Evolutionary conservation across 2,113 vertebrate species (phyloP).

Genomic region (Albula glossodonta): DNA sequence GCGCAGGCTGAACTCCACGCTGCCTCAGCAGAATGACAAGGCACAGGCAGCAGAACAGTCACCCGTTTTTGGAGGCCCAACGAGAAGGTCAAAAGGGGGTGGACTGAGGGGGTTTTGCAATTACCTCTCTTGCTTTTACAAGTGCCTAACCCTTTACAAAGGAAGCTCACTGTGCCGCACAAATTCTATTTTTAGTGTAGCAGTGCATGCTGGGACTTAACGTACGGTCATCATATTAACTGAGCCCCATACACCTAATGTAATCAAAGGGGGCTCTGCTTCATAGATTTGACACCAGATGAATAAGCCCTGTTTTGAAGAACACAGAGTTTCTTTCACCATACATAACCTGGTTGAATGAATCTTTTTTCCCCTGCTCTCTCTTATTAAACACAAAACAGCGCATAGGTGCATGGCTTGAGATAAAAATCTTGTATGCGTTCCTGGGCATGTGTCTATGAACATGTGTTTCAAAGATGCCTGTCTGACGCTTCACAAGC

Average conservation of each 20-base stretch:
- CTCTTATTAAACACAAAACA: conserved; percentile 30
- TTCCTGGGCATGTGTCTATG: conserved; percentile 29
- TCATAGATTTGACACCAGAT: conserved; percentile 51
- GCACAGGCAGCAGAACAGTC: conserved; percentile 12
- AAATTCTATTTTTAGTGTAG: conserved; percentile 56
- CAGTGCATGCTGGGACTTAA: conserved; percentile 39
- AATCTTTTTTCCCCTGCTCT: conserved; percentile 47
- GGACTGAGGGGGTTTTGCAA: conserved; percentile 17
- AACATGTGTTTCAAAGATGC: conserved; percentile 26
- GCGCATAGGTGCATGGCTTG: neutral
- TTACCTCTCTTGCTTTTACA: conserved; percentile 45
- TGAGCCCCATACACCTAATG: conserved; percentile 24
- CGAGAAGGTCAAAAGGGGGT: conserved; percentile 18
- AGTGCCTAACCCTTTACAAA: conserved; percentile 52
- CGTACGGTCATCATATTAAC: conserved; percentile 36
- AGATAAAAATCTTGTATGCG: neutral
- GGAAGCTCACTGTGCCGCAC: conserved; percentile 48
- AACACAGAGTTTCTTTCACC: conserved; percentile 70
- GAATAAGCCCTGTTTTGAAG: conserved; percentile 60
- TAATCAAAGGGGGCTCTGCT: conserved; percentile 35
- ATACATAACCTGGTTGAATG: conserved; percentile 63
- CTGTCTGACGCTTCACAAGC: conserved; percentile 19
- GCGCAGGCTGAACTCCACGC: conserved; percentile 10
- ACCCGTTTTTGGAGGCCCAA: conserved; percentile 6
- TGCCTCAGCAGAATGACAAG: neutral